These are phyloP conservation scores for Parnassius apollo DNA, from an alignment of 2,888 invertebrate species.

Conservation along the genomic window DNA sequence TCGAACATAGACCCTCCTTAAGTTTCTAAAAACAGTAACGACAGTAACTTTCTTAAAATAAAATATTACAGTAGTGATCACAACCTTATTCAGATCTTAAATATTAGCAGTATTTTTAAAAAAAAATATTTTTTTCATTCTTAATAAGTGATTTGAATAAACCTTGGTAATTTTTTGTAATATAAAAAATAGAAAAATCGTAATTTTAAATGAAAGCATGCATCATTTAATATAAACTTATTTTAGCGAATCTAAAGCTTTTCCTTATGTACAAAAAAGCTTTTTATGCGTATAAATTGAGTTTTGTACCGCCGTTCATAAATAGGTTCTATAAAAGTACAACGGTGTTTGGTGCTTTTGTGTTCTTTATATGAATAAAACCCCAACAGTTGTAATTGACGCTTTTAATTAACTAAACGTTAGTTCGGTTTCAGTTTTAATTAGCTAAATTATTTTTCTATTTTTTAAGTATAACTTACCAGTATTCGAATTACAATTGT, in stretches of 20 bases:
- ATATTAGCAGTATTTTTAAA: too few species aligned
- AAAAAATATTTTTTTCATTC: too few species aligned
- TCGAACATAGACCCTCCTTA: too few species aligned
- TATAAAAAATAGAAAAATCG: neutral
- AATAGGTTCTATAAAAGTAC: conserved; percentile 20
- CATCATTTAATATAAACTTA: neutral
- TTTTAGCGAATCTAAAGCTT: conserved; percentile 10
- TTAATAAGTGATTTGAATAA: too few species aligned
- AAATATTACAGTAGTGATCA: too few species aligned
- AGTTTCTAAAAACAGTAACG: too few species aligned
- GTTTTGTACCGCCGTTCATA: conserved; percentile 13
- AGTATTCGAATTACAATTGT: too few species aligned
- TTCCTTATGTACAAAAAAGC: conserved; percentile 4
- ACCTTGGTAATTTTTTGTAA: neutral
- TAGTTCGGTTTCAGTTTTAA: neutral
- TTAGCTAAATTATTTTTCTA: neutral
- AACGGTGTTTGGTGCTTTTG: conserved; percentile 19
- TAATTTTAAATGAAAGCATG: neutral
- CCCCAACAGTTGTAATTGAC: conserved; percentile 19
- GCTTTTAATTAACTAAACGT: conserved; percentile 18
- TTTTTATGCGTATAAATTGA: conserved; percentile 18
- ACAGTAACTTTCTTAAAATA: too few species aligned
- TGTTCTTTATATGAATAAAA: conserved; percentile 20
- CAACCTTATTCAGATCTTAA: too few species aligned
- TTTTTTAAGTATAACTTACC: too few species aligned